Conservation (phyloP, 2,797 vertebrate species). For the Crenichthys baileyi region DNA sequence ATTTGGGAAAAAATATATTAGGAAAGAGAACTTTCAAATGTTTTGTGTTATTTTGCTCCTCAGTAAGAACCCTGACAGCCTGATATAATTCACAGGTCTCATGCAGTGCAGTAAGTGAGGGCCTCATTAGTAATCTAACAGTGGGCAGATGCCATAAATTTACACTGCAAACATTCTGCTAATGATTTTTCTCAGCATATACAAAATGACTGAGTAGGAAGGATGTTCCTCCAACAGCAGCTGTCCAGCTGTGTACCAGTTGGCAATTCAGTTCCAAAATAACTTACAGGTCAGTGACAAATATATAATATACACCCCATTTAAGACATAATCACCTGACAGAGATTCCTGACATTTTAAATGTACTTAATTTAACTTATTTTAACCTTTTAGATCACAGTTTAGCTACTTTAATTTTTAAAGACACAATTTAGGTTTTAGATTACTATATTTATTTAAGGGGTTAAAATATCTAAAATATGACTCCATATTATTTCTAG, state of each 20-base stretch:
- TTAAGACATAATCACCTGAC: neutral
- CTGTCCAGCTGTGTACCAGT: constrained; percentile 10
- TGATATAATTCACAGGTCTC: constrained; percentile 15
- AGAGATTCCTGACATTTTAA: neutral
- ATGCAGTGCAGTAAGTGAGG: constrained; percentile 22
- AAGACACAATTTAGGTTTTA: neutral
- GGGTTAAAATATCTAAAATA: neutral
- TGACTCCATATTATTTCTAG: neutral
- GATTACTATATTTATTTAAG: neutral
- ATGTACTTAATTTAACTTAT: neutral
- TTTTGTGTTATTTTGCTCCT: constrained; percentile 6
- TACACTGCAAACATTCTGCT: constrained; percentile 28
- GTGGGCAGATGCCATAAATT: constrained; percentile 28
- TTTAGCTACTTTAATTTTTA: neutral
- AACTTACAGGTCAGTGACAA: neutral
- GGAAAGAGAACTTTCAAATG: constrained; percentile 14
- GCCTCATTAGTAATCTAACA: constrained; percentile 34
- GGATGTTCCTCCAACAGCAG: constrained; percentile 4
- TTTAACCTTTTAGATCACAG: neutral
- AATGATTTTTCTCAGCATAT: constrained; percentile 33
- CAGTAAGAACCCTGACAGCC: constrained; percentile 6
- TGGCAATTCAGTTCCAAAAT: constrained; percentile 15
- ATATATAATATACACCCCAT: constrained; percentile 3
- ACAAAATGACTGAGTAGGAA: constrained; percentile 22
- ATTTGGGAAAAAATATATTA: constrained; percentile 34